Evolutionary conservation across 2,113 vertebrate genomes (phyloP), one percentile per base, ranked within the genome.

Genomic region (Pseudopipra pipra): DNA sequence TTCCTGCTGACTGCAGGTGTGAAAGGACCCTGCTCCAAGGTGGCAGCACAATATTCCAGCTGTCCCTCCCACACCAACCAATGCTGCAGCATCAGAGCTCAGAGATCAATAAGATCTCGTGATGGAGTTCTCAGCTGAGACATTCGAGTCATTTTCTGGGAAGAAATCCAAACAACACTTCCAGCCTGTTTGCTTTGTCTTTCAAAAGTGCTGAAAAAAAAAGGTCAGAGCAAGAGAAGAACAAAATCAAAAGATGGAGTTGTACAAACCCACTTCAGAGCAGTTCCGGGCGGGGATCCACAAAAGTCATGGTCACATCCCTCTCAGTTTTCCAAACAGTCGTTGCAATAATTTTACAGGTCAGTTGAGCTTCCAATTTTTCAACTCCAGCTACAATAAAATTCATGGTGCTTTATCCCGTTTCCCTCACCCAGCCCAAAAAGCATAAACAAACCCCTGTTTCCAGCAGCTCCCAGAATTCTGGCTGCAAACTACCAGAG

Each of bases 81-180:
- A 14, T 27, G 20, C 56, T 16, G 12, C 56, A 35, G 56, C 49
- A 5, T 5, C 39, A 11, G 78, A 51, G 87, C 70, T 80, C 61
- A 21, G 78, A 17, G 43, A 65, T 81, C 88, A 51, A 33, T 81
- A 88, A 23, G 23, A 7, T 15, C 28, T 27, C 8, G 2, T 4
- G 37, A n/a, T 22, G 52, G 74, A 82, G 71, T 30, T 72, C 71
- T 89, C 58, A 25, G 62, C 85, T 87, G 56, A 61, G 52, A 33
- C 78, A 28, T 49, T 67, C 55, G 28, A 81, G 63, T 62, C 18
- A 20, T 35, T 88, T 83, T 77, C 83, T 95, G 91, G 65, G 61
- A 92, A 89, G 65, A 78, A 87, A 78, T 94, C 59, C 85, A 93
- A 54, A 19, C 31, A 65, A 24, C 9, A 14, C 30, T 86, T 77